Base-by-base conservation (phyloP, 2,888 invertebrate genomes). In the Hydriomena furcata region DNA sequence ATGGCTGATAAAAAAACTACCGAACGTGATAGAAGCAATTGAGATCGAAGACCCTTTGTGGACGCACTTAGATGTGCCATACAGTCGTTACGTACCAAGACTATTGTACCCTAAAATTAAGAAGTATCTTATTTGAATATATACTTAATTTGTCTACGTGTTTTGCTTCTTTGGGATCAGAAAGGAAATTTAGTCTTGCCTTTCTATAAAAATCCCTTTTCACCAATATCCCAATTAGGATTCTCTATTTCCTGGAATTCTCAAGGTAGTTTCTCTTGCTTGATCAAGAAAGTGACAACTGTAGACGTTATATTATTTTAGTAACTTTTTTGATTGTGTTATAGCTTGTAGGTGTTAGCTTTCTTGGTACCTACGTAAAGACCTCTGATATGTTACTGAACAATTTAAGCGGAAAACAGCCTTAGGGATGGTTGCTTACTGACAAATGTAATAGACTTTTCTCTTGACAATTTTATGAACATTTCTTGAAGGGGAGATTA, bases 1-100 rank as follows among this genome's bases (percentile, higher is more conserved):
- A 30, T 90, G 91, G 65, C 65, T 94, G 52, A 72, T 90, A 13
- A 65, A 69, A 0, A 75, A 86, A 42, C 71, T 95, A n/a, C 92
- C 93, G 0, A 92, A 92, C 60, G 87, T 92, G 1, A 60, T 92
- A 24, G 92, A 92, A 46, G 86, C 84, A 44, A 84, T 91, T 59
- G 74, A 89, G 52, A 92, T 94, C 13, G 78, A 88, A 0, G 85
- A 92, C 62, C 86, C 91, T 2, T 30, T 63, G 7, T 79, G 78
- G 74, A 66, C 52, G 4, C 66, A 64, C 37, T 7, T 66, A 12
- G 75, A 75, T 30, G 57, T 58, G 4, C 12, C 40, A 0, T 52
- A 60, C 21, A 64, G 65, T 25, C 52, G 45, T 17, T 27, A 58
- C 6, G 36, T 56, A 6, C 17, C 69, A 43, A 45, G 65, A 60